phyloP scores from a whole-genome alignment of 2,888 invertebrate genomes.

The Drosophila silvestris region DNA sequence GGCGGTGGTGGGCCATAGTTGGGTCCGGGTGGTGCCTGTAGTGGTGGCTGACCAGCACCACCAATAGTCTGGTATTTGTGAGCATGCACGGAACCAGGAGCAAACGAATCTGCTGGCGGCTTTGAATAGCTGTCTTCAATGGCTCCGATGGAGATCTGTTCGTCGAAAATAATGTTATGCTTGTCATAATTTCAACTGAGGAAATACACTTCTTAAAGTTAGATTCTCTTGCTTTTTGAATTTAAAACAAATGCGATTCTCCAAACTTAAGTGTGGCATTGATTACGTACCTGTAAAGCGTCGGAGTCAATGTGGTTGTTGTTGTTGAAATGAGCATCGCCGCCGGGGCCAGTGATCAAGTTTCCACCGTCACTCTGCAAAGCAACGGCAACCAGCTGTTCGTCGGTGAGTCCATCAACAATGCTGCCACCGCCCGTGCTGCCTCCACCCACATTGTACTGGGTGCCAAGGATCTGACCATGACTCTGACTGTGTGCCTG shows the following conservation, averaged over 20 bases:
- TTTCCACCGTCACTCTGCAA: conserved; percentile 71
- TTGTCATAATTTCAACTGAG: neutral
- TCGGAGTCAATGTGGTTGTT: conserved; percentile 72
- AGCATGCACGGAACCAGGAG: conserved; percentile 78
- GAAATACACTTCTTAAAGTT: neutral
- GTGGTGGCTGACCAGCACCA: conserved; percentile 81
- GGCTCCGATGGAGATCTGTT: conserved; percentile 79
- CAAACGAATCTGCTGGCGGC: conserved; percentile 86
- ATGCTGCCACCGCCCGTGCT: conserved; percentile 41
- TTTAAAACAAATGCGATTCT: neutral
- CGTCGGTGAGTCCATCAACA: conserved; percentile 80
- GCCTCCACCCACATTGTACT: conserved; percentile 47
- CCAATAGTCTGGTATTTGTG: conserved; percentile 76
- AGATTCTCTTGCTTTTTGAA: neutral
- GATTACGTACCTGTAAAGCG: conserved; percentile 57
- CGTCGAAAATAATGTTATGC: neutral
- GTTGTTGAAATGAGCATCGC: conserved; percentile 68
- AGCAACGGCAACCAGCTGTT: conserved; percentile 84
- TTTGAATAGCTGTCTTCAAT: conserved; percentile 83
- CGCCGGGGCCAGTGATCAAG: conserved; percentile 58
- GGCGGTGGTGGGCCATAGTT: conserved; percentile 66
- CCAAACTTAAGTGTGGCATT: neutral
- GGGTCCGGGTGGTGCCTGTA: conserved; percentile 69
- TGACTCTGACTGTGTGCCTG: conserved; percentile 12
- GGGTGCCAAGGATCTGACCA: conserved; percentile 42